Evolutionary conservation across 2,888 invertebrate species (phyloP).

Genomic region (Dorcus hopei): DNA sequence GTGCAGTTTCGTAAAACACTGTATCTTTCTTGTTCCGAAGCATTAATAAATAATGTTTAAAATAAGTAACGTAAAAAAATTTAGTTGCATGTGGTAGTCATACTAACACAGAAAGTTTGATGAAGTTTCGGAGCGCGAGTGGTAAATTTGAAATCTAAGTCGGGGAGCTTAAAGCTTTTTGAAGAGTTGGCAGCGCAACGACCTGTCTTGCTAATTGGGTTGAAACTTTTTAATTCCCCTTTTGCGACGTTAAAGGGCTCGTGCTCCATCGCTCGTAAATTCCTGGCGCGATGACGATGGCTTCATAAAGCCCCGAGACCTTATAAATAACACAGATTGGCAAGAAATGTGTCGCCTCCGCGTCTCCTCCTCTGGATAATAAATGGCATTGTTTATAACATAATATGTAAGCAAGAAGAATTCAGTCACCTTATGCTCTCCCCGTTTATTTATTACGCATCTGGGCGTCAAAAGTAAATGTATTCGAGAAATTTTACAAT

Average conservation of each 20-base stretch:
- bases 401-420: slow-evolving; percentile 8
- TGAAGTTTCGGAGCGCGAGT: slow-evolving; percentile 18
- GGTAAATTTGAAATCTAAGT: slow-evolving; percentile 25
- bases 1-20: too few species aligned
- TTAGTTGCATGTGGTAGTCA: too few species aligned
- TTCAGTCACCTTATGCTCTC: too few species aligned
- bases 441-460: too few species aligned
- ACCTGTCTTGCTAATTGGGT: slow-evolving; percentile 27
- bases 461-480: too few species aligned
- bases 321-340: slow-evolving; percentile 20
- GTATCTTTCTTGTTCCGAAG: too few species aligned
- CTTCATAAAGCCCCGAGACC: slow-evolving; percentile 19
- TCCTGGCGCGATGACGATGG: slow-evolving; percentile 14
- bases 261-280: slow-evolving; percentile 22
- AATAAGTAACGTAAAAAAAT: too few species aligned
- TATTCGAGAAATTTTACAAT: too few species aligned
- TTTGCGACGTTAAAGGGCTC: slow-evolving; percentile 22
- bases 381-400: slow-evolving; percentile 25
- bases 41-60: too few species aligned
- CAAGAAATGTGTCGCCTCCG: slow-evolving; percentile 4
- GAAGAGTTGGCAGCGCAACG: slow-evolving; percentile 18
- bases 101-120: slow-evolving; percentile 8
- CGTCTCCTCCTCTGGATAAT: slow-evolving; percentile 14
- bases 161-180: slow-evolving; percentile 17
- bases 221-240: slow-evolving; percentile 29